Conservation (phyloP, 92 coral and sea anemone species). For the Plumapathes pennacea region DNA sequence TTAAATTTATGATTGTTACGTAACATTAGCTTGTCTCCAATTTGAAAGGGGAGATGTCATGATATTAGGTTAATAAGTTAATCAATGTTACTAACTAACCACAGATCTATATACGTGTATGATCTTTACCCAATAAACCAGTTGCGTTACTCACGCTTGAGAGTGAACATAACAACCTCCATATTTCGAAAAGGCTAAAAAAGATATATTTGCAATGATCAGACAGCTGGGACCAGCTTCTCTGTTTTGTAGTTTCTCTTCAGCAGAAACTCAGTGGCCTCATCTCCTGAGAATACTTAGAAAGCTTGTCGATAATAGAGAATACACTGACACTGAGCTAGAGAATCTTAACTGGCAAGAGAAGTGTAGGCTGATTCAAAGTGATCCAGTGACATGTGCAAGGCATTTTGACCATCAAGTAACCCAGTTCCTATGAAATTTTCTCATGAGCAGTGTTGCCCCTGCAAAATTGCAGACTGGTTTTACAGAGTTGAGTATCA, state of each 20-base stretch:
- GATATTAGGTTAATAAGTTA: too few species aligned
- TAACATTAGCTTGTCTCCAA: too few species aligned
- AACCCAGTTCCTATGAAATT: constrained; percentile 44
- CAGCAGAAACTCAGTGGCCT: constrained; percentile 56
- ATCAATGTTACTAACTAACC: too few species aligned
- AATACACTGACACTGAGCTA: constrained; percentile 40
- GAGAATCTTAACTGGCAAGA: constrained; percentile 59
- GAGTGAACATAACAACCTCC: too few species aligned
- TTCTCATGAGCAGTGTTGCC: constrained; percentile 48
- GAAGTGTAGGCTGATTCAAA: constrained; percentile 35
- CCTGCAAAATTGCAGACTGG: constrained; percentile 36
- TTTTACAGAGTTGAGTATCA: constrained; percentile 50
- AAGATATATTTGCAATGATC: constrained; percentile 58
- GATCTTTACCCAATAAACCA: too few species aligned
- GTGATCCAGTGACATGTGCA: constrained; percentile 49
- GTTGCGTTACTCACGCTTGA: too few species aligned
- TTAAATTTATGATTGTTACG: too few species aligned
- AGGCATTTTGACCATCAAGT: constrained; percentile 52
- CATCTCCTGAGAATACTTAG: constrained; percentile 59
- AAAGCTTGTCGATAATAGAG: constrained; percentile 51
- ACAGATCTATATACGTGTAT: too few species aligned
- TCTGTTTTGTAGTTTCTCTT: constrained; percentile 50
- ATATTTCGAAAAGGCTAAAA: constrained; percentile 45
- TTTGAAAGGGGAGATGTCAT: too few species aligned
- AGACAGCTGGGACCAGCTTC: constrained; percentile 57